Percentiles rank a stretch among this genome's conserved stretches.
Evolutionary conservation across 2,888 invertebrate genomes (phyloP).

Genomic region (Xestia xanthographa): DNA sequence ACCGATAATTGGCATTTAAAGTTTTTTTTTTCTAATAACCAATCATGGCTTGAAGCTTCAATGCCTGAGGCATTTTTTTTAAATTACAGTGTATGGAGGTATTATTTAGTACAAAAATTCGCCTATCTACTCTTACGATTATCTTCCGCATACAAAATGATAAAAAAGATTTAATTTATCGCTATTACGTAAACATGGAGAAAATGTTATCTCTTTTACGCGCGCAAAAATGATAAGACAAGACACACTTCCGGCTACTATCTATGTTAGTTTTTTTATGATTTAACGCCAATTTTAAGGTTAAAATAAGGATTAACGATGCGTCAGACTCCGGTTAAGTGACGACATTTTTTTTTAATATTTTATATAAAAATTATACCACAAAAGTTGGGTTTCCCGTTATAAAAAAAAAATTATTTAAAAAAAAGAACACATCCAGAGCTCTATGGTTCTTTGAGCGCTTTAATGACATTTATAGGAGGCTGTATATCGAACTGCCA

Average conservation of each 20-base stretch:
- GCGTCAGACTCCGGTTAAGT: no score
- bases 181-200: conserved; percentile 13
- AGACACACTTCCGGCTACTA: conserved; percentile 13
- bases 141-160: conserved; percentile 31
- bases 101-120: background rate
- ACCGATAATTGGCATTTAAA: background rate
- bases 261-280: conserved; percentile 11
- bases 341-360: background rate
- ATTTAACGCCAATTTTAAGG: conserved; percentile 14
- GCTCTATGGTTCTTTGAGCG: background rate
- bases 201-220: conserved; percentile 11
- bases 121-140: conserved; percentile 8
- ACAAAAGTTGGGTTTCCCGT: background rate
- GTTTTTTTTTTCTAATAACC: conserved; percentile 15
- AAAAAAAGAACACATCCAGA: background rate
- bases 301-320: background rate
- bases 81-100: background rate
- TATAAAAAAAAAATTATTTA: background rate
- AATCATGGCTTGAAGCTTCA: background rate
- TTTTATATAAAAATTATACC: background rate
- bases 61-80: conserved; percentile 2
- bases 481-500: background rate
- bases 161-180: conserved; percentile 29
- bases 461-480: background rate
- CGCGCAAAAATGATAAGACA: conserved; percentile 25